These are phyloP conservation scores for Psilanteris sp. DNA, from an alignment of 1,140 invertebrate genomes.

Conservation along the genomic window DNA sequence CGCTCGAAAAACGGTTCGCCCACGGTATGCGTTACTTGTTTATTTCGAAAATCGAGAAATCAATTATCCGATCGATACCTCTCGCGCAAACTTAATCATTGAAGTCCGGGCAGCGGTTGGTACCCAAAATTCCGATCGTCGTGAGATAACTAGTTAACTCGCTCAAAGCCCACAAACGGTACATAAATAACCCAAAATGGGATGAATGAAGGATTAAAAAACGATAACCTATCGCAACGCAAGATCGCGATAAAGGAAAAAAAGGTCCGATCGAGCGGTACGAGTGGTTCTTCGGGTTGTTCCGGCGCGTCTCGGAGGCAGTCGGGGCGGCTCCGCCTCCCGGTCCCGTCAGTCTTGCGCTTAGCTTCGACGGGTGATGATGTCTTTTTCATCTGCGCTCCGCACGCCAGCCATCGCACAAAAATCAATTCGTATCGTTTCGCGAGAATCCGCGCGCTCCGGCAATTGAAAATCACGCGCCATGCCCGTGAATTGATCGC, in stretches of 20 bases:
- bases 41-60: no score
- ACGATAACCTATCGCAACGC: conserved; percentile 40
- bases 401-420: conserved; percentile 12
- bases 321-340: conserved; percentile 67
- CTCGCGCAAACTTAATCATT: conserved; percentile 3
- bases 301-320: conserved; percentile 52
- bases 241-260: conserved; percentile 30
- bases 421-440: conserved; percentile 46
- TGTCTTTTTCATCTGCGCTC: conserved; percentile 20
- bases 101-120: conserved; percentile 1
- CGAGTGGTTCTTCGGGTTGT: conserved; percentile 54
- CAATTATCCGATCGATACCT: conserved; percentile 20
- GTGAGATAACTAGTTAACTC: conserved; percentile 9
- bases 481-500: neutral
- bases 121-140: conserved; percentile 3
- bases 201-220: conserved; percentile 40
- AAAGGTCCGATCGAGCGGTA: conserved; percentile 44
- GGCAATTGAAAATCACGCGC: conserved; percentile 25
- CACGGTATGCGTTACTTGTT: no score
- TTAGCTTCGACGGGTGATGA: conserved; percentile 43
- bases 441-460: neutral
- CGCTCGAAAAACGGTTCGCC: no score
- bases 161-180: conserved; percentile 18
- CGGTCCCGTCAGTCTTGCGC: conserved; percentile 69
- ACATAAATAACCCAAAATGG: conserved; percentile 43